phyloP scores from a whole-genome alignment of 2,113 vertebrate species.

The Pandion haliaetus region DNA sequence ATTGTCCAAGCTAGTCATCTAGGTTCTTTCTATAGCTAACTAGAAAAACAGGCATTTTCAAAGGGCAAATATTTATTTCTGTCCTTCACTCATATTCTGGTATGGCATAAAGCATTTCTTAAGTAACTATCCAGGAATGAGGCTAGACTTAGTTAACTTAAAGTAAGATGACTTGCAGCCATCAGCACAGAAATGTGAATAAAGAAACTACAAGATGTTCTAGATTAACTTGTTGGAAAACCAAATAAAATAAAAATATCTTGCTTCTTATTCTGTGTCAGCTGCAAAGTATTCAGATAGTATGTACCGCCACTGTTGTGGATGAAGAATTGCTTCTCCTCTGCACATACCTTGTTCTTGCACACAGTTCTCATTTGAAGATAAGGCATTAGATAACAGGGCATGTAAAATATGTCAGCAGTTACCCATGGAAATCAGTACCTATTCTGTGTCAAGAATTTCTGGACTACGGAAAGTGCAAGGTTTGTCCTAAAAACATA shows the following conservation, averaged over 20 bases:
- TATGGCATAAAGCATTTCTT: background rate
- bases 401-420: background rate
- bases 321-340: background rate
- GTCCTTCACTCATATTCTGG: background rate
- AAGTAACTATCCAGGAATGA: background rate
- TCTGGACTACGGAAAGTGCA: background rate
- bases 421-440: background rate
- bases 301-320: background rate
- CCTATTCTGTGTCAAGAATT: background rate
- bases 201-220: background rate
- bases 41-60: background rate
- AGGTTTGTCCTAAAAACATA: background rate
- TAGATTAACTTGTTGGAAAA: background rate
- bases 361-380: background rate
- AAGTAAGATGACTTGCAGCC: background rate
- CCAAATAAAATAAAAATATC: background rate
- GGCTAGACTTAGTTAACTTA: background rate
- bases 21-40: background rate
- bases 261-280: background rate
- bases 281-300: background rate
- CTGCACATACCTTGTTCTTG: background rate
- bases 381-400: background rate
- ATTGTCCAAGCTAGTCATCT: background rate
- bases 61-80: background rate
- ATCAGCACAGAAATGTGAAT: background rate